These are phyloP conservation scores for silkworm (Bombyx mori) DNA, from an alignment of 1,140 invertebrate species.

Conservation along the genomic window DNA sequence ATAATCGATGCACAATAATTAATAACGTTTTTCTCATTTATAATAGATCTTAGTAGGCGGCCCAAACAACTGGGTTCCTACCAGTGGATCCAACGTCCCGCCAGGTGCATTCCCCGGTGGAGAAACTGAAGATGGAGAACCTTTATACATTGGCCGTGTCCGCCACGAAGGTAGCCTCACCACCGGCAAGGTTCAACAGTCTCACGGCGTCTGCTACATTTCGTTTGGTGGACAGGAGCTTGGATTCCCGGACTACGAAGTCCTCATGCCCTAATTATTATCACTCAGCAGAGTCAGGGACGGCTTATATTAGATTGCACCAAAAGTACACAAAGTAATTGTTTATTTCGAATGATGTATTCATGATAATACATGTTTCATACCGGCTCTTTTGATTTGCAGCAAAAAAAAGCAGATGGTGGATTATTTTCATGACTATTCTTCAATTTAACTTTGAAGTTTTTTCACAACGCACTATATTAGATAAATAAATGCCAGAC, in stretches of 20 bases:
- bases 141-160: slow-evolving; percentile 79
- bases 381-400: too few relatives aligned
- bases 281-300: neutral
- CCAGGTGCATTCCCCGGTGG: slow-evolving; percentile 81
- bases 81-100: slow-evolving; percentile 76
- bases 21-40: too few relatives aligned
- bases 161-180: slow-evolving; percentile 77
- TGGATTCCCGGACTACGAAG: slow-evolving; percentile 81
- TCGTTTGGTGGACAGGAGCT: slow-evolving; percentile 80
- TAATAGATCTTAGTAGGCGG: slow-evolving; percentile 74
- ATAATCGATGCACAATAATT: too few relatives aligned
- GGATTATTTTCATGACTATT: too few relatives aligned
- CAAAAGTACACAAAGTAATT: neutral
- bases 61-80: slow-evolving; percentile 74
- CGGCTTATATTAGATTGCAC: neutral
- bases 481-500: too few relatives aligned
- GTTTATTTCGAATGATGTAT: too few relatives aligned
- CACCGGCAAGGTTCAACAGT: slow-evolving; percentile 78
- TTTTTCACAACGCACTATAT: too few relatives aligned
- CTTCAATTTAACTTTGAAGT: too few relatives aligned
- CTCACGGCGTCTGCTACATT: slow-evolving; percentile 80
- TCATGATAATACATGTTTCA: too few relatives aligned
- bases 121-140: slow-evolving; percentile 81
- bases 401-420: too few relatives aligned
- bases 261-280: slow-evolving; percentile 71